Evolutionary conservation across 2,888 invertebrate genomes (phyloP).

Genomic region (Euplagia quadripunctaria): DNA sequence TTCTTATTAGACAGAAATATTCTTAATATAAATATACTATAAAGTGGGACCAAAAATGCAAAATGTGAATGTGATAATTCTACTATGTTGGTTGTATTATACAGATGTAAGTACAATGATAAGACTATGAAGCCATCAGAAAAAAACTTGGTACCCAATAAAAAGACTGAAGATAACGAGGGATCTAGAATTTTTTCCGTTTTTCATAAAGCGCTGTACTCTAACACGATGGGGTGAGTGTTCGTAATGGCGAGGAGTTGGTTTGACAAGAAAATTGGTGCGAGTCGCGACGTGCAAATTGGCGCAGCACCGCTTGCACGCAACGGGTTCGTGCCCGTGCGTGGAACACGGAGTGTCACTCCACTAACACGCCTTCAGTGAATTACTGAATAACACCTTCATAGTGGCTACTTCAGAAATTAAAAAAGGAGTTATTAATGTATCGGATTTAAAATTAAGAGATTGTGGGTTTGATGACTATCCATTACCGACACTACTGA

Average conservation of each 20-base stretch:
- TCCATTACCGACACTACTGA: not conserved
- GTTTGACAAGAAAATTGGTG: slow-evolving; percentile 81
- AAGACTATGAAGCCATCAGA: no score
- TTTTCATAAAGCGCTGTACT: slow-evolving; percentile 48
- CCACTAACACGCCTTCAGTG: slow-evolving; percentile 33
- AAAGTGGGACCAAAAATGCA: no score
- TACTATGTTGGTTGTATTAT: no score
- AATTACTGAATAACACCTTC: slow-evolving; percentile 24
- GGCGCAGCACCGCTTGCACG: slow-evolving; percentile 62
- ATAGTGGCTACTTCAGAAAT: slow-evolving; percentile 9
- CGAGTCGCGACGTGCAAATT: slow-evolving; percentile 81
- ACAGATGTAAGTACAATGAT: no score
- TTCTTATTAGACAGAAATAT: no score
- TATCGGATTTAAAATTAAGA: not conserved
- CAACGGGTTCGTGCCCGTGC: slow-evolving; percentile 50
- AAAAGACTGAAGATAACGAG: not conserved
- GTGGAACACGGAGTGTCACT: slow-evolving; percentile 61
- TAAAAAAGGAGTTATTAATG: not conserved
- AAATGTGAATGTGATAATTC: no score
- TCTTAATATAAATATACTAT: no score
- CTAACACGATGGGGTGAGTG: slow-evolving; percentile 35
- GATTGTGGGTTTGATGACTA: not conserved
- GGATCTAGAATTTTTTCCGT: not conserved
- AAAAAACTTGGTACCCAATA: not conserved
- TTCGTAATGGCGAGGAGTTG: slow-evolving; percentile 62